Evolutionary conservation across 2,797 vertebrate species (phyloP).

Genomic region (Hippocampus kuda): DNA sequence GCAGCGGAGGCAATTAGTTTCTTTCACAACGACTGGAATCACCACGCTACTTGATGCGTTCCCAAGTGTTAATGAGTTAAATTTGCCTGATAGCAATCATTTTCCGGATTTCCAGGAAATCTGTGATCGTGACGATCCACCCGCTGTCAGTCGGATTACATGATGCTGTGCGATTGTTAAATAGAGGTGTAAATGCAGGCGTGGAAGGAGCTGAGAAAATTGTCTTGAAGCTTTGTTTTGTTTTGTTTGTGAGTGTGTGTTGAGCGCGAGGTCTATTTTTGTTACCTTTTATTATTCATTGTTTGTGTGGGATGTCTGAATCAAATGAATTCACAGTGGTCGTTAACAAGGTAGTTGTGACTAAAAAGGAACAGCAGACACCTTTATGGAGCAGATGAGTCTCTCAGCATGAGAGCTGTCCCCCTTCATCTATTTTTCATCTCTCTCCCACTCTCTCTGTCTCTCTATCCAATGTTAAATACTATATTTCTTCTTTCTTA

Average conservation of each 20-base stretch:
- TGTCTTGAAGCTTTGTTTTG: neutral
- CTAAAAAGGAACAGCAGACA: conserved; percentile 34
- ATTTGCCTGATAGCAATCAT: neutral
- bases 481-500: conserved; percentile 7
- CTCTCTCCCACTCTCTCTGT: neutral
- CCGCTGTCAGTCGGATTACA: neutral
- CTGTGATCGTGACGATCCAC: neutral
- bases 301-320: conserved; percentile 23
- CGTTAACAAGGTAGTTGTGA: conserved; percentile 31
- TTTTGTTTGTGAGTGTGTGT: neutral
- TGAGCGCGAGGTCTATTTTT: conserved; percentile 16
- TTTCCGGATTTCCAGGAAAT: neutral
- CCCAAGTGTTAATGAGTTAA: neutral
- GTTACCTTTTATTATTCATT: neutral
- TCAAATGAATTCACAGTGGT: conserved; percentile 29
- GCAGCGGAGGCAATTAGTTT: no score
- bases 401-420: conserved; percentile 51
- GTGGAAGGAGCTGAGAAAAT: neutral
- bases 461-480: conserved; percentile 16
- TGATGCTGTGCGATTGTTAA: neutral
- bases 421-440: conserved; percentile 49
- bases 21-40: no score
- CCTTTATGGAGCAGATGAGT: conserved; percentile 51
- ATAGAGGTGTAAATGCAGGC: conserved; percentile 1
- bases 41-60: neutral